A percentile compares a stretch with the other conserved stretches of the same genome.
These are phyloP conservation scores for Nyctereutes procyonoides DNA, from an alignment of 2,113 vertebrate species.

Conservation along the genomic window DNA sequence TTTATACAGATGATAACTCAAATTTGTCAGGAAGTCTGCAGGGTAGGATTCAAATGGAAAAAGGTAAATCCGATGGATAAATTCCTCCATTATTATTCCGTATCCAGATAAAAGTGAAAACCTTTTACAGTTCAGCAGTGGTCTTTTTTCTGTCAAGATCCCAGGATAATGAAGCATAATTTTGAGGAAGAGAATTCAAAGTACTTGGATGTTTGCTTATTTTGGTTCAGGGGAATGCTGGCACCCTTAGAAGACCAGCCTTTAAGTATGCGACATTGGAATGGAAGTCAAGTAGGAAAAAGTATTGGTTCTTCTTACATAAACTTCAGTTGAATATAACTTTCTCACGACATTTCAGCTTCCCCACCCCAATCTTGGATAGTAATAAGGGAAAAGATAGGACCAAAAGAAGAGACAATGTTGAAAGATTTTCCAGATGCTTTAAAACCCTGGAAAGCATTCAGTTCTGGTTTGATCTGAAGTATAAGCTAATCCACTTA, in stretches of 20 bases:
- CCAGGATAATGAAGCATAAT: conserved; percentile 66
- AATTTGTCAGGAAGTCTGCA: conserved; percentile 36
- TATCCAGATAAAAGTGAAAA: conserved; percentile 56
- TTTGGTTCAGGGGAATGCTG: conserved; percentile 63
- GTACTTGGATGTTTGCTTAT: conserved; percentile 64
- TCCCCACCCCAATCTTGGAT: background rate
- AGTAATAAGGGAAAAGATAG: conserved; percentile 59
- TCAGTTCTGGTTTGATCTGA: conserved; percentile 48
- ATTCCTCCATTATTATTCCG: background rate
- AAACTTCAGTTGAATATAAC: conserved; percentile 59
- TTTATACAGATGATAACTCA: conserved; percentile 24
- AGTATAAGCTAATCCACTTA: conserved; percentile 41
- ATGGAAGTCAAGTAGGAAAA: conserved; percentile 68
- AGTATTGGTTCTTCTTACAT: conserved; percentile 51
- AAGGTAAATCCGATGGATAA: conserved; percentile 1
- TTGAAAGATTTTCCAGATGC: conserved; percentile 61
- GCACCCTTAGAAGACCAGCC: conserved; percentile 26
- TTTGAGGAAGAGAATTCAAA: conserved; percentile 67
- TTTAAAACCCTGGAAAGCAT: conserved; percentile 58
- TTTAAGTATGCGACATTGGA: conserved; percentile 24
- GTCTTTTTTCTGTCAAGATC: conserved; percentile 58
- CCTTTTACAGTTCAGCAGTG: background rate
- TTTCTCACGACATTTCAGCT: conserved; percentile 61
- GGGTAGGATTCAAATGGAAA: background rate
- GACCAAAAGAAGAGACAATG: conserved; percentile 26